Conservation (phyloP, 2,888 invertebrate genomes). For the Panopea generosa region DNA sequence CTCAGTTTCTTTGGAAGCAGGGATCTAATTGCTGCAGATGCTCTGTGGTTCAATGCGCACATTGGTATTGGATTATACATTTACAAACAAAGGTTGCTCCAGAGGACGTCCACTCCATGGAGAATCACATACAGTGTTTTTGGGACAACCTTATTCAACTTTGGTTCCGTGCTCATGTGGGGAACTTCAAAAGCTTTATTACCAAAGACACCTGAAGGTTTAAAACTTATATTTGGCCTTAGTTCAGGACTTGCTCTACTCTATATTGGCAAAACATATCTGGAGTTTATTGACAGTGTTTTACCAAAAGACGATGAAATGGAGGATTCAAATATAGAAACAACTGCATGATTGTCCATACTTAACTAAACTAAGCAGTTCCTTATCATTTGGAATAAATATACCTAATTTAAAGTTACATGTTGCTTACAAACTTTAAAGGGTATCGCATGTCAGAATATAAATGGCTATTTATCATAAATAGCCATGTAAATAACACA, state of each 20-base stretch:
- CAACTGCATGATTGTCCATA: too few relatives aligned
- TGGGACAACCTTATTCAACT: constrained; percentile 90
- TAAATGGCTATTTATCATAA: too few relatives aligned
- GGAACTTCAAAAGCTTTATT: constrained; percentile 93
- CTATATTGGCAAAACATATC: constrained; percentile 70
- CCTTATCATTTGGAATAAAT: too few relatives aligned
- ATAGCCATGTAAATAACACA: too few relatives aligned
- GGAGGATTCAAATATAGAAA: too few relatives aligned
- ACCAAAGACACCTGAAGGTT: constrained; percentile 88
- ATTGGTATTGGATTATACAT: constrained; percentile 94
- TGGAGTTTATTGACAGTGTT: constrained; percentile 36
- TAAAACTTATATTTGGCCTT: constrained; percentile 90
- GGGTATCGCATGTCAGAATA: too few relatives aligned
- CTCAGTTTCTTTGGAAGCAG: constrained; percentile 83
- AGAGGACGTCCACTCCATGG: constrained; percentile 89
- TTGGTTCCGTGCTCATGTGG: constrained; percentile 95
- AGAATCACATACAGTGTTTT: constrained; percentile 87
- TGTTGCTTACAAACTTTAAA: too few relatives aligned
- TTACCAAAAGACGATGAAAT: too few relatives aligned
- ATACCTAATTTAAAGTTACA: too few relatives aligned
- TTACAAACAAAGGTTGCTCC: constrained; percentile 92
- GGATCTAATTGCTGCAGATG: constrained; percentile 87
- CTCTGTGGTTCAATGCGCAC: constrained; percentile 92
- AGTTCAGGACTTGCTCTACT: constrained; percentile 69
- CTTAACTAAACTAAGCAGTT: too few relatives aligned